Conservation (phyloP, 2,113 vertebrate species). For the Pithys albifrons region DNA sequence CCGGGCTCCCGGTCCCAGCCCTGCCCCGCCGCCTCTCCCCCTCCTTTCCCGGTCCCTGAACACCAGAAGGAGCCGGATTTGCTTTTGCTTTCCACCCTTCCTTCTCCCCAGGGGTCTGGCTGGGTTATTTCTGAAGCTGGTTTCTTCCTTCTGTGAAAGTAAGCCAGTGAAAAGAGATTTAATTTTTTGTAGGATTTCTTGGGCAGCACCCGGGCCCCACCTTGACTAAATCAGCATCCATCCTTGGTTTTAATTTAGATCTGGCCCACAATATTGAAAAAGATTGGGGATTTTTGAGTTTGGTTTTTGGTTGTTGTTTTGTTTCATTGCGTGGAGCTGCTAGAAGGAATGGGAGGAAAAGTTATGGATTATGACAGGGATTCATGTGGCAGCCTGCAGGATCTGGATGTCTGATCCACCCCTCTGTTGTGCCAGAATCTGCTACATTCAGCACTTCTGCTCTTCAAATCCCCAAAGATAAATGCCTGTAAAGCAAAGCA, state of each 20-base stretch:
- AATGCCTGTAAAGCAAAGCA: neutral
- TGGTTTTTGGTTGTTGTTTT: too few relatives aligned
- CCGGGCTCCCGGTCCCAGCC: neutral
- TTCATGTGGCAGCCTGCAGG: neutral
- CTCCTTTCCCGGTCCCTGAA: neutral
- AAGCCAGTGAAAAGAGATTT: neutral
- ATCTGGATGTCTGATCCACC: neutral
- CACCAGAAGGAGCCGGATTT: constrained; percentile 7
- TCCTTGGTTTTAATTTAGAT: neutral
- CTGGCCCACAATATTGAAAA: neutral
- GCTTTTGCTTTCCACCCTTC: neutral
- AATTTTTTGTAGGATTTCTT: neutral
- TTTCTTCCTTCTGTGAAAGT: neutral
- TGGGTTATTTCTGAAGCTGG: neutral
- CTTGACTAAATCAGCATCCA: neutral
- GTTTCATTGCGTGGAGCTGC: neutral
- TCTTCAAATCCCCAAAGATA: neutral
- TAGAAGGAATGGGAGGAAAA: neutral
- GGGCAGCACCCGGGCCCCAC: neutral
- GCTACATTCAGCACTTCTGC: neutral
- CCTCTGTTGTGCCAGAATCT: neutral
- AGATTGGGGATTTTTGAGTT: neutral
- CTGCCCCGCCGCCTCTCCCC: neutral
- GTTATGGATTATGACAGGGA: neutral
- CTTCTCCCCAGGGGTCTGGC: neutral